phyloP scores from a whole-genome alignment of 2,888 invertebrate species.

The Rotaria magnacalcarata region DNA sequence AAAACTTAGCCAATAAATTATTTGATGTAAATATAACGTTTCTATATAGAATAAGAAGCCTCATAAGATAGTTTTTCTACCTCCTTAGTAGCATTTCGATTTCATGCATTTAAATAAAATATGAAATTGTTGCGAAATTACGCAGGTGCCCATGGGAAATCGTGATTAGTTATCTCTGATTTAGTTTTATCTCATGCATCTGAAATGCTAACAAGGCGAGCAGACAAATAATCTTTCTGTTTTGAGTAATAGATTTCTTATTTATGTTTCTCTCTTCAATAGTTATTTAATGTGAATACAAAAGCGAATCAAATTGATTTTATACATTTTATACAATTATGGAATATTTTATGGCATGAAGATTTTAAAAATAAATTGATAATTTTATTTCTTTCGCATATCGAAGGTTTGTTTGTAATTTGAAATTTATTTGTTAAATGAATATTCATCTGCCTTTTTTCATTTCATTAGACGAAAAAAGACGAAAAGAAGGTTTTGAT shows the following conservation, averaged over 20 bases:
- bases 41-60: too few species aligned
- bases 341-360: slow-evolving; percentile 75
- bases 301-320: slow-evolving; percentile 68
- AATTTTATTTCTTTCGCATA: slow-evolving; percentile 65
- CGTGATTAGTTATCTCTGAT: too few species aligned
- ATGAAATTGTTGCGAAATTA: too few species aligned
- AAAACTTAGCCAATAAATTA: slow-evolving; percentile 1
- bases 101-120: too few species aligned
- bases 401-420: not conserved
- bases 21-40: not conserved
- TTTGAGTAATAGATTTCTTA: not conserved
- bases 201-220: too few species aligned
- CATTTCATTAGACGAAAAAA: not conserved
- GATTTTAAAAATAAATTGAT: slow-evolving; percentile 77
- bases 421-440: not conserved
- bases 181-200: too few species aligned
- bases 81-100: too few species aligned
- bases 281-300: not conserved
- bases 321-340: slow-evolving; percentile 73
- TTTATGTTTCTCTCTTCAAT: not conserved
- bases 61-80: too few species aligned
- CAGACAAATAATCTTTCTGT: not conserved
- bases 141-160: too few species aligned
- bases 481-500: not conserved
- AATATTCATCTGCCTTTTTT: too few species aligned